Base-by-base conservation (phyloP, 2,888 invertebrate species). In the Rhingia campestris region DNA sequence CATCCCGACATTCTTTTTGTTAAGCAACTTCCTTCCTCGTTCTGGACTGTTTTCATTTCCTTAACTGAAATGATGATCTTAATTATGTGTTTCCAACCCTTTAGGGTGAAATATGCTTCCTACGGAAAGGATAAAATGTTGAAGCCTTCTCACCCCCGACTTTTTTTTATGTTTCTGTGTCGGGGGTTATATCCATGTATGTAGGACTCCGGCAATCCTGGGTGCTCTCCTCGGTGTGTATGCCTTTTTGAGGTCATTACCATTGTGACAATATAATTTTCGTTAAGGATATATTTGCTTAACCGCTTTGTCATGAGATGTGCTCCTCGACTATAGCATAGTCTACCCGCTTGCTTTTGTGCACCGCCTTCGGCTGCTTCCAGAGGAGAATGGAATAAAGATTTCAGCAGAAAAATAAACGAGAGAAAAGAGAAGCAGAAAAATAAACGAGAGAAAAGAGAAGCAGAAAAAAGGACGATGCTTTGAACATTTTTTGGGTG, bases 251-350 rank as follows among this genome's bases (percentile, higher is more conserved):
- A 66, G 84, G 84, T 84, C 84, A 84, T 84, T 84, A 79, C 84
- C 84, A 79, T 70, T 84, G 84, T 84, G 84, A 84, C 84, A 84
- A 61, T 79, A 75, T 84, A 84, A 84, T 84, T 84, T 79, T 84
- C 74, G 54, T 69, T 64, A 39, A 66, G 41, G 73, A 74, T 84
- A 63, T 56, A 69, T 77, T 79, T 84, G 79, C 59, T 70, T 69
- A 79, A 84, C 69, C 56, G 74, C 73, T 63, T 79, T 69, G 56
- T 59, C 76, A 69, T 54, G 45, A 54, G 45, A 51, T 59, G 39
- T 51, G 10, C 45, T 37, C 35, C 22, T 33, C 43, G n/a, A 30
- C 64, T 6, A 14, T 59, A 30, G 12, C 30, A 7, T 33, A 10
- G 22, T 37, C 5, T 32, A 35, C 32, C 33, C 39, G 49, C 54